A percentile compares a stretch with the other conserved stretches of the same genome.
These are phyloP conservation scores for Arbacia lixula DNA, from an alignment of 53 echinoderm and acorn worm genomes.

Conservation along the genomic window DNA sequence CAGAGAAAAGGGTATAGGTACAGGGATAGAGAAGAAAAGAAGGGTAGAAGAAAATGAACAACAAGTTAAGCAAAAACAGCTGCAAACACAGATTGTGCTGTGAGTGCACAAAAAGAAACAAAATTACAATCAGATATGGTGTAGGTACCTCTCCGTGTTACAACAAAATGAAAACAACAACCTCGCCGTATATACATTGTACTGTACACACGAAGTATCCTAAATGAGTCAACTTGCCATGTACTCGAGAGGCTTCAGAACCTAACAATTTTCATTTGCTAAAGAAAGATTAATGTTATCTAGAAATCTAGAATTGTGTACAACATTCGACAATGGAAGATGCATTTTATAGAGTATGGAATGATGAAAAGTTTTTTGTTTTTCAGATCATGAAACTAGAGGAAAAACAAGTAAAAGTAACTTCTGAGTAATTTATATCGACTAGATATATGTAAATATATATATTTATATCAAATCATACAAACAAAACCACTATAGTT, in stretches of 20 bases:
- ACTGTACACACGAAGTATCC: not conserved
- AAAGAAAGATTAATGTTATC: not conserved
- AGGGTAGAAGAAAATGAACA: not conserved
- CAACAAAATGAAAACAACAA: not conserved
- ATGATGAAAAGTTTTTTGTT: too few relatives aligned
- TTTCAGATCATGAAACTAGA: not conserved
- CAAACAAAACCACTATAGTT: too few relatives aligned
- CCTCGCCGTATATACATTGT: not conserved
- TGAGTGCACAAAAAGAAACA: not conserved
- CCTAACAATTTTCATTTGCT: too few relatives aligned
- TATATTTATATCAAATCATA: too few relatives aligned
- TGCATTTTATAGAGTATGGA: too few relatives aligned
- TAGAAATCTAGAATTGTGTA: too few relatives aligned
- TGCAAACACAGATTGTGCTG: constrained; percentile 2
- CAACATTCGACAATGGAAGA: too few relatives aligned
- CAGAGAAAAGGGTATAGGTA: not conserved
- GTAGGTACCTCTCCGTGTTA: constrained; percentile 3
- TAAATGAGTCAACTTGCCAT: not conserved
- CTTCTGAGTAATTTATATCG: too few relatives aligned
- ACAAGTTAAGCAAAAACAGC: not conserved
- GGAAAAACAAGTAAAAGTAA: not conserved
- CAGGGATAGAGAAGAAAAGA: too few relatives aligned
- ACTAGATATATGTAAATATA: too few relatives aligned
- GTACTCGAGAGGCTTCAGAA: too few relatives aligned
- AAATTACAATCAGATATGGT: not conserved